Evolutionary conservation across 2,113 vertebrate genomes (phyloP), one percentile per base, ranked within the genome.

Genomic region (Origma solitaria): DNA sequence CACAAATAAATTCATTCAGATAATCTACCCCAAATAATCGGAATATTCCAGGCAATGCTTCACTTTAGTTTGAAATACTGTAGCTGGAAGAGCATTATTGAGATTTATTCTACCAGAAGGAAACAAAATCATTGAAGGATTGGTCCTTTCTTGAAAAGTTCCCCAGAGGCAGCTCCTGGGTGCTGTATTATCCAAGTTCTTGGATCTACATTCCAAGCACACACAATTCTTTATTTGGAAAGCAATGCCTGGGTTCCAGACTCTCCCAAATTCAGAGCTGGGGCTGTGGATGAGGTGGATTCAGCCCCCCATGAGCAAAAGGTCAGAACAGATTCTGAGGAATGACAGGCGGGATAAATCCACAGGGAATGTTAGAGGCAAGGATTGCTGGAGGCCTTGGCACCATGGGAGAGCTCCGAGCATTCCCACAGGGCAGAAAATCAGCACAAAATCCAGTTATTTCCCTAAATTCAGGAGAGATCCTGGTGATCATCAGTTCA

Each of bases 21-120:
- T 88, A 96, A 95, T 93, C 91, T 71, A 42, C n/a, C 69, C 61
- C 23, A 72, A 90, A 96, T 57, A 93, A 93, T 86, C 71, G 37
- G 85, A 90, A 57, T 62, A 75, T 83, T 82, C 65, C 84, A 82
- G 47, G 56, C 33, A 42, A 86, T 73, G 37, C 64, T 82, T 91
- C 71, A 27, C 72, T 85, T 86, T 45, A 31, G 23, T 50, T 73
- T 88, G 75, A 96, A 95, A 92, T 70, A 73, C 44, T 85, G 81
- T 84, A 77, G 71, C 90, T 96, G 71, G 20, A 84, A 91, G 60
- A 71, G 37, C 64, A 79, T 91, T 76, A 61, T 30, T 77, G 56
- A 88, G 75, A 84, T 94, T 94, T 81, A 82, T 94, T 90, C 86
- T 28, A 76, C 40, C 49, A 84, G 78, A 61, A 76, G 44, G 61